Percentiles rank a stretch among this genome's conserved stretches.
Conservation (phyloP, 2,113 vertebrate genomes). For the Sclerurus mexicanus region DNA sequence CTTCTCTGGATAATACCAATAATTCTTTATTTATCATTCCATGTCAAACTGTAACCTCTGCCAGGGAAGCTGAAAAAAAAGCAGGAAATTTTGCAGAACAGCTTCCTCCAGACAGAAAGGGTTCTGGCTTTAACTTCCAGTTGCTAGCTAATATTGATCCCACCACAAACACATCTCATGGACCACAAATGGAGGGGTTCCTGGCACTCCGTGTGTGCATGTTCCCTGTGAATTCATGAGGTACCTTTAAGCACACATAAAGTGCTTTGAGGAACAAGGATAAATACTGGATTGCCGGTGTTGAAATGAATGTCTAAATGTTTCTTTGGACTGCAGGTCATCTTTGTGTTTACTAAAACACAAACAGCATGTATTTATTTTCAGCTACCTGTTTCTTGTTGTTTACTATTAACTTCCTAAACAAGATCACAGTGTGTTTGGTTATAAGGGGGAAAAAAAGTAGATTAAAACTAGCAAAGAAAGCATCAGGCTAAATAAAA, state of each 20-base stretch:
- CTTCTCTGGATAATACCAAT: slow-evolving; percentile 36
- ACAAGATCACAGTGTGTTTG: neutral
- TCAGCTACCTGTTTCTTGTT: neutral
- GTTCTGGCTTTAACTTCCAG: neutral
- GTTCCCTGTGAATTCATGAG: neutral
- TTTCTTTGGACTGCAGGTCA: neutral
- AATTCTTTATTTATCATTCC: slow-evolving; percentile 25
- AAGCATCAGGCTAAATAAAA: neutral
- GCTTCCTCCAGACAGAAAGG: neutral
- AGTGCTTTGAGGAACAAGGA: neutral
- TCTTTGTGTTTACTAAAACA: neutral
- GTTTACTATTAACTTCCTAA: neutral
- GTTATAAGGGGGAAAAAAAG: neutral
- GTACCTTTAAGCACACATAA: neutral
- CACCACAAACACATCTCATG: neutral
- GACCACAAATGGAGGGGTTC: neutral
- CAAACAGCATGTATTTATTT: neutral
- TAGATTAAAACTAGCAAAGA: neutral
- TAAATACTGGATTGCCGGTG: neutral
- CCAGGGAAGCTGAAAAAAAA: neutral
- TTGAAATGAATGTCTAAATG: neutral
- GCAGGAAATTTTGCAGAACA: neutral
- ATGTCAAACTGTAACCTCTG: slow-evolving; percentile 21
- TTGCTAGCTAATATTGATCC: neutral
- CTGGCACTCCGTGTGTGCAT: neutral